A percentile compares a stretch with the other conserved stretches of the same genome.
These are phyloP conservation scores for Pogonocherus hispidulus DNA, from an alignment of 2,888 invertebrate genomes.

Conservation along the genomic window DNA sequence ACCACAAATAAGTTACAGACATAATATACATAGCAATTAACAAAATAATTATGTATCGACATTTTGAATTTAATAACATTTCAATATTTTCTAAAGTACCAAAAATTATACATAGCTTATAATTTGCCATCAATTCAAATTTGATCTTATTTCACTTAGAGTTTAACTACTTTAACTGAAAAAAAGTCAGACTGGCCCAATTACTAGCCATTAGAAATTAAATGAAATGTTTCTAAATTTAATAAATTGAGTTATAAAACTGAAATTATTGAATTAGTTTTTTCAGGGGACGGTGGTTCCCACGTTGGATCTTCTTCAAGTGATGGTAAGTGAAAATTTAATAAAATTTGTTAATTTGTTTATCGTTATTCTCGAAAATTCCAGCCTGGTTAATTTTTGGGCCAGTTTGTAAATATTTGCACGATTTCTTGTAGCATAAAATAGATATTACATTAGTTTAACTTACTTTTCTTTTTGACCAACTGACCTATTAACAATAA, in stretches of 20 bases:
- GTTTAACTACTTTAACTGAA: not conserved
- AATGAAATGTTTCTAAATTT: constrained; percentile 17
- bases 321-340: constrained; percentile 64
- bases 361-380: not conserved
- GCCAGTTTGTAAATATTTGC: constrained; percentile 3
- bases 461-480: too few species aligned
- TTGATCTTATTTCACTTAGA: constrained; percentile 2
- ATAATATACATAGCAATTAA: too few species aligned
- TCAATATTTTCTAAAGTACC: too few species aligned
- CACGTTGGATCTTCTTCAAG: constrained; percentile 67
- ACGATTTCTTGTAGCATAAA: too few species aligned
- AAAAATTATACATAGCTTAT: too few species aligned
- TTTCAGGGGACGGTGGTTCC: constrained; percentile 66
- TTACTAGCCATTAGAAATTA: constrained; percentile 13
- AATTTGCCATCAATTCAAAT: too few species aligned
- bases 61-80: too few species aligned
- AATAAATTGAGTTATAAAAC: not conserved
- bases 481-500: too few species aligned
- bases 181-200: constrained; percentile 17
- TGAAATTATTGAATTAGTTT: constrained; percentile 43
- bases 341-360: not conserved
- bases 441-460: too few species aligned
- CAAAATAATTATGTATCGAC: too few species aligned
- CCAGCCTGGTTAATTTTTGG: constrained; percentile 1
- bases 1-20: too few species aligned